These are phyloP conservation scores for Coptodon rendalli DNA, from an alignment of 2,113 vertebrate genomes.

Conservation along the genomic window DNA sequence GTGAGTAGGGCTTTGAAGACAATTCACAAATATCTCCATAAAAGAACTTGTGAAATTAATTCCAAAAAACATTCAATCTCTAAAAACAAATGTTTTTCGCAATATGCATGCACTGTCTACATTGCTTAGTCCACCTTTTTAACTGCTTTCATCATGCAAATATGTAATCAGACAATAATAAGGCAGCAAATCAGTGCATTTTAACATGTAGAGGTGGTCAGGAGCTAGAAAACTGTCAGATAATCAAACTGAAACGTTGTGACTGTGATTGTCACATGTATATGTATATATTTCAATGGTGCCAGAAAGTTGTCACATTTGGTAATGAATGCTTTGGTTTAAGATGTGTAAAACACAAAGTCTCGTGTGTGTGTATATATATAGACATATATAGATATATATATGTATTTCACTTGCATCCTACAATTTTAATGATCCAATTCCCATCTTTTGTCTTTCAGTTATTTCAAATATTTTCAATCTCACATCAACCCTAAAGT, in stretches of 20 bases:
- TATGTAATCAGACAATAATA: neutral
- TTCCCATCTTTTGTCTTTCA: neutral
- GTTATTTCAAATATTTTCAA: neutral
- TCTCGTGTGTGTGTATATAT: accelerated
- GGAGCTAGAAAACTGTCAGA: neutral
- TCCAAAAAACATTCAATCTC: neutral
- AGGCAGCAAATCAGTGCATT: neutral
- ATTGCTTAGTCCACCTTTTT: neutral
- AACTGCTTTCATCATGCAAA: neutral
- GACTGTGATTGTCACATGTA: neutral
- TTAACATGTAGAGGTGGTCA: neutral
- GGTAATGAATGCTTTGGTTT: neutral
- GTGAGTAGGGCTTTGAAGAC: neutral
- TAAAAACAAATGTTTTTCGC: neutral
- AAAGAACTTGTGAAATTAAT: neutral
- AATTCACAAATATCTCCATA: neutral
- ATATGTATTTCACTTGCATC: neutral
- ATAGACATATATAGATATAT: neutral
- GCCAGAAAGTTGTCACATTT: neutral
- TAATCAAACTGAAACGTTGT: accelerated
- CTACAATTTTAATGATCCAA: neutral
- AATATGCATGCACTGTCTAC: neutral
- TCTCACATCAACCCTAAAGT: neutral
- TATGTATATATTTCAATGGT: neutral
- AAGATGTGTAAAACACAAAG: neutral